Evolutionary conservation across 2,888 invertebrate genomes (phyloP).

Genomic region (Lepas anatifera): DNA sequence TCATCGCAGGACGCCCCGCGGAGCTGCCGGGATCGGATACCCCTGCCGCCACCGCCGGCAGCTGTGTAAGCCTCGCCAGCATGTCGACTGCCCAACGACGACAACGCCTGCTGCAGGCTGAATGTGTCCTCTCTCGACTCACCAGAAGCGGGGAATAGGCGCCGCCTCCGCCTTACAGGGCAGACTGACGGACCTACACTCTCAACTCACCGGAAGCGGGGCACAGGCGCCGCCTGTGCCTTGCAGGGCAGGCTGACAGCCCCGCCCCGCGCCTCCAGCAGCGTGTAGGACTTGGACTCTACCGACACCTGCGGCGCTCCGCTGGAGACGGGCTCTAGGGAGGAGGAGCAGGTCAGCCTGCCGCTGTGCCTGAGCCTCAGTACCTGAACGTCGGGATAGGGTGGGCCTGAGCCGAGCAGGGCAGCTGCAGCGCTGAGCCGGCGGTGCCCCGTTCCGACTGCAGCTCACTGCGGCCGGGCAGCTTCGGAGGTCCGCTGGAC

Average conservation of each 20-base stretch:
- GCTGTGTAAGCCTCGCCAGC: too few relatives aligned
- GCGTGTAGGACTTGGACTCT: conserved; percentile 28
- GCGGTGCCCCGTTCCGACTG: conserved; percentile 13
- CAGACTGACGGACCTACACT: neutral
- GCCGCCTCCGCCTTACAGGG: neutral
- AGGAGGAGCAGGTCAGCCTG: too few relatives aligned
- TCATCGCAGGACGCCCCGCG: too few relatives aligned
- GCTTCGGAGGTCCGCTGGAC: conserved; percentile 25
- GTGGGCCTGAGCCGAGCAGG: conserved; percentile 60
- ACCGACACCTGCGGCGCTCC: conserved; percentile 35
- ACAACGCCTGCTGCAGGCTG: too few relatives aligned
- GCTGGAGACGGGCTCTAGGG: conserved; percentile 32
- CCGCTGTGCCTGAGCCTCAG: conserved; percentile 33
- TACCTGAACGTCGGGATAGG: conserved; percentile 59
- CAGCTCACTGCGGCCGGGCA: conserved; percentile 23
- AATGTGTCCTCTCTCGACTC: too few relatives aligned
- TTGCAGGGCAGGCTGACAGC: conserved; percentile 44
- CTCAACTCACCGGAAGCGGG: neutral
- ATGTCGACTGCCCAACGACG: too few relatives aligned
- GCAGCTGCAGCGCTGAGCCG: conserved; percentile 32
- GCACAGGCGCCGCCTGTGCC: conserved; percentile 55
- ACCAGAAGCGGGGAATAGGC: conserved; percentile 48
- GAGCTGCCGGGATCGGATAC: conserved; percentile 19
- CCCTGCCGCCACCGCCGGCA: too few relatives aligned
- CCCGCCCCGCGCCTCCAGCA: conserved; percentile 18